phyloP scores from a whole-genome alignment of 2,797 vertebrate species.

The Poeciliopsis turneri region DNA sequence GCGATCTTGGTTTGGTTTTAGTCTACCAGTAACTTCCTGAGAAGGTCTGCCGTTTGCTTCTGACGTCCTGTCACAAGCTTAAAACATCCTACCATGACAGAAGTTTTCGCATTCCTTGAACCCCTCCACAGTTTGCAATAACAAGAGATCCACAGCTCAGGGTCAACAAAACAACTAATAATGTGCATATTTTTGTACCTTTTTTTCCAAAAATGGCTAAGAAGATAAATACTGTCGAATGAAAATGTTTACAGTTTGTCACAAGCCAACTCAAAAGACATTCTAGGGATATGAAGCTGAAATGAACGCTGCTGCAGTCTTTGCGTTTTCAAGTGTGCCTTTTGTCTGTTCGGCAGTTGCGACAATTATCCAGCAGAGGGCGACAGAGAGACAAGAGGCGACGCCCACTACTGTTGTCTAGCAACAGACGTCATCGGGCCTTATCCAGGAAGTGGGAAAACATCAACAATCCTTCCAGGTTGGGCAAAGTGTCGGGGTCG shows the following conservation, averaged over 20 bases:
- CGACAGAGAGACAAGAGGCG: neutral
- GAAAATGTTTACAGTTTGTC: neutral
- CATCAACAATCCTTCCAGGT: constrained; percentile 68
- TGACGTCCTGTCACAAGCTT: neutral
- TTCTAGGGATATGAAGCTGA: neutral
- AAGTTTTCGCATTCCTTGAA: neutral
- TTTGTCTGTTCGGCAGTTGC: neutral
- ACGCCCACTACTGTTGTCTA: constrained; percentile 8
- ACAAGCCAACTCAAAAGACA: neutral
- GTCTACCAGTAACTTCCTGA: neutral
- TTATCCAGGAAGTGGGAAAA: constrained; percentile 75
- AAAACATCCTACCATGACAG: neutral
- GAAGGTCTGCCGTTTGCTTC: neutral
- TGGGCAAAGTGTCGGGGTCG: constrained; percentile 51
- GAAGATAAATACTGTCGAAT: neutral
- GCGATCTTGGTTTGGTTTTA: neutral
- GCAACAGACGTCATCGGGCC: constrained; percentile 67
- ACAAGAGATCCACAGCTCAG: neutral
- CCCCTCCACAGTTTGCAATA: neutral
- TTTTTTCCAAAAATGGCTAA: neutral
- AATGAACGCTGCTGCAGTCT: too few species aligned
- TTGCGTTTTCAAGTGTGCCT: neutral
- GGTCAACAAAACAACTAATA: neutral
- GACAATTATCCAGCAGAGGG: constrained; percentile 35
- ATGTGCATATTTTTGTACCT: neutral